phyloP scores from a whole-genome alignment of 2,888 invertebrate genomes.

The Hemistola chrysoprasaria region DNA sequence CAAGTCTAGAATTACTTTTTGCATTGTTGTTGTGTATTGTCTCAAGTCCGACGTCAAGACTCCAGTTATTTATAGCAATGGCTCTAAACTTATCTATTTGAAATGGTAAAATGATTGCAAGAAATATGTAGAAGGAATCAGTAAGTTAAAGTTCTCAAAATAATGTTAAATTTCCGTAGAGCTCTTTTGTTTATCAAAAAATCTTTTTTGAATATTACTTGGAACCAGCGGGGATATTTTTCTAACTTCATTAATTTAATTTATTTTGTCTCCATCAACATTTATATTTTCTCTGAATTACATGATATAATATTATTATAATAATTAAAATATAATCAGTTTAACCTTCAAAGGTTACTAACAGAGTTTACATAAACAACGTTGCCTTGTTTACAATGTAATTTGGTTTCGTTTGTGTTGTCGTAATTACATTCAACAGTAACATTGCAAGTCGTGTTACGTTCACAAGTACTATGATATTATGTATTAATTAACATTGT shows the following conservation, averaged over 20 bases:
- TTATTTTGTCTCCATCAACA: slow-evolving; percentile 3
- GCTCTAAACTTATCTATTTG: too few species aligned
- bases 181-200: too few species aligned
- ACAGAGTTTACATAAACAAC: slow-evolving; percentile 14
- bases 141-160: too few species aligned
- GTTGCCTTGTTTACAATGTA: slow-evolving; percentile 11
- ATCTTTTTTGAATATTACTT: too few species aligned
- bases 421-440: slow-evolving; percentile 4
- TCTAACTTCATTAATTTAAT: too few species aligned
- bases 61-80: slow-evolving; percentile 12
- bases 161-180: too few species aligned
- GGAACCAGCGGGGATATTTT: too few species aligned
- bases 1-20: slow-evolving; percentile 17
- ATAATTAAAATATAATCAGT: background rate
- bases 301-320: too few species aligned
- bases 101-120: too few species aligned
- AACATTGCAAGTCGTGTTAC: slow-evolving; percentile 2
- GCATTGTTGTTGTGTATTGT: slow-evolving; percentile 20
- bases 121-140: too few species aligned
- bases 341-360: slow-evolving; percentile 12
- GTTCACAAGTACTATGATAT: too few species aligned
- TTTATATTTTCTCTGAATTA: slow-evolving; percentile 7
- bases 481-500: too few species aligned
- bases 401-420: slow-evolving; percentile 15
- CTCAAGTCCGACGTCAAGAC: slow-evolving; percentile 6